phyloP scores from a whole-genome alignment of 2,888 invertebrate genomes.

The Pseudococcus viburni region DNA sequence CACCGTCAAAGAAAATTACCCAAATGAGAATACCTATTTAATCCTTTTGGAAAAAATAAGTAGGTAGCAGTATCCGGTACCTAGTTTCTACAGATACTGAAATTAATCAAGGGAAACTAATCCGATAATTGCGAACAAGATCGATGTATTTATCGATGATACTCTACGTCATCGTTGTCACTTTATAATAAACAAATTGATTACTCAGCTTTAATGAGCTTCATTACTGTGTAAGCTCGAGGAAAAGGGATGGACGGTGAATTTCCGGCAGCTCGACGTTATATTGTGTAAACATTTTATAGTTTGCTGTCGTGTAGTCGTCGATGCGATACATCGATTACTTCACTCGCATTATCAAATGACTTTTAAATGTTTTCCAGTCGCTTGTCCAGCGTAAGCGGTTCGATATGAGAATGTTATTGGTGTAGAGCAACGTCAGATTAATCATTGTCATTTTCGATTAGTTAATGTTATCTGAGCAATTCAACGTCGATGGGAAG shows the following conservation, averaged over 20 bases:
- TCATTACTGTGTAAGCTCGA: neutral
- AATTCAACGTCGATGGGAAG: neutral
- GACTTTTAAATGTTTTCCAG: constrained; percentile 23
- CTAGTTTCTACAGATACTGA: neutral
- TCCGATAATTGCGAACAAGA: constrained; percentile 15
- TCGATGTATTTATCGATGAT: neutral
- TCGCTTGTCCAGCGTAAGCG: neutral
- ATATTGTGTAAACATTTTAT: constrained; percentile 5
- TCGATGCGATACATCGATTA: constrained; percentile 2
- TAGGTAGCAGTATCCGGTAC: too few relatives aligned
- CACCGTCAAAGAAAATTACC: too few relatives aligned
- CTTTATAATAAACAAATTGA: neutral
- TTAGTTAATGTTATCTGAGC: neutral
- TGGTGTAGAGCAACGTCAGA: neutral
- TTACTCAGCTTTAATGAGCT: constrained; percentile 9
- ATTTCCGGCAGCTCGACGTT: neutral
- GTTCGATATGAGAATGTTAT: neutral
- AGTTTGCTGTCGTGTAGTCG: neutral
- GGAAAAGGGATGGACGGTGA: neutral
- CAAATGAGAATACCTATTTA: neutral
- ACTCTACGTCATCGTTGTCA: neutral
- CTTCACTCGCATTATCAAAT: neutral
- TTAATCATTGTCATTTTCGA: constrained; percentile 34
- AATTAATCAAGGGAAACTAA: neutral
- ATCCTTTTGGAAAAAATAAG: too few relatives aligned